These are phyloP conservation scores for Sphyrna mokarran DNA, from an alignment of 2,113 vertebrate species.

Conservation along the genomic window DNA sequence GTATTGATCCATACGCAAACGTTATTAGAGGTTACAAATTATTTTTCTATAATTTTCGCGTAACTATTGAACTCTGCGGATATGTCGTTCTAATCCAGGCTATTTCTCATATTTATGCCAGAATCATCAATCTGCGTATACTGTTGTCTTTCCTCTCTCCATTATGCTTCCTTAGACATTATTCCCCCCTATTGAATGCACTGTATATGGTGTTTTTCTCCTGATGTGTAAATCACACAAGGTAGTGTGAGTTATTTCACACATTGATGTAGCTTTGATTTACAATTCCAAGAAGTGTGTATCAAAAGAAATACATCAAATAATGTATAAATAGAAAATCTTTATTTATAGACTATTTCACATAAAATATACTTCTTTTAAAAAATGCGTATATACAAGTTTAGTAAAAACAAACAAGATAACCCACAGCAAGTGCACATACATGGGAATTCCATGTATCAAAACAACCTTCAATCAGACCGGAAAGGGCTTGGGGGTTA, in stretches of 20 bases:
- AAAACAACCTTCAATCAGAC: constrained; percentile 58
- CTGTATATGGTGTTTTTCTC: neutral
- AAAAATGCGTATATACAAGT: constrained; percentile 73
- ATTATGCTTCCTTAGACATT: neutral
- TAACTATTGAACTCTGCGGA: neutral
- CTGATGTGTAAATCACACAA: neutral
- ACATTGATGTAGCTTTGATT: neutral
- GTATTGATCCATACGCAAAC: neutral
- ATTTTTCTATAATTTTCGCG: neutral
- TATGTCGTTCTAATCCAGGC: neutral
- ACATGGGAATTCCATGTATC: constrained; percentile 63
- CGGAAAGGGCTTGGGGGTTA: constrained; percentile 39
- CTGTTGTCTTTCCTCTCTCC: neutral
- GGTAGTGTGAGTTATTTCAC: neutral
- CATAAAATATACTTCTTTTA: constrained; percentile 84
- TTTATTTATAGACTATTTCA: constrained; percentile 84
- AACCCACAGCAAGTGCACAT: constrained; percentile 71
- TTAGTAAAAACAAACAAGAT: constrained; percentile 52
- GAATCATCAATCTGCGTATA: neutral
- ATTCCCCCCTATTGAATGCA: neutral
- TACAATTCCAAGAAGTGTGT: neutral
- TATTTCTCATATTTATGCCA: neutral
- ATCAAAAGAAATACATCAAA: neutral
- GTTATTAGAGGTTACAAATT: neutral
- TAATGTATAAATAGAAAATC: constrained; percentile 77